Evolutionary conservation across 2,888 invertebrate genomes (phyloP).

Genomic region (Netelia fuscicornis): DNA sequence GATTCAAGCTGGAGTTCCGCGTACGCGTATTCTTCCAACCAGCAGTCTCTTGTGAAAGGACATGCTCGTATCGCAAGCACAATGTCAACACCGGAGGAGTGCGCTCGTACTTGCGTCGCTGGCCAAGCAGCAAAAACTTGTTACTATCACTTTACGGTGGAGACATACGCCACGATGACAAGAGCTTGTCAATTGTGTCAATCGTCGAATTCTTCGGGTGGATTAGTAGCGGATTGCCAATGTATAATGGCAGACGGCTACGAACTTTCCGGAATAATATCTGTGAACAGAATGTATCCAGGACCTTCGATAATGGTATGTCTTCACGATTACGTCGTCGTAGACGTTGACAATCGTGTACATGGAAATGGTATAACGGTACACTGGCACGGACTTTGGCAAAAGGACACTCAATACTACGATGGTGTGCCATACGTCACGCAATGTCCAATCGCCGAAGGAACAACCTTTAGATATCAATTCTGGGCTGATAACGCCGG

Average conservation of each 20-base stretch:
- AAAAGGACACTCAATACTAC: conserved; percentile 92
- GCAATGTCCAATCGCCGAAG: conserved; percentile 94
- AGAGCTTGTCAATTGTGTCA: conserved; percentile 92
- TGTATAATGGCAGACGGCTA: conserved; percentile 95
- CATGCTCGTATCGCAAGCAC: no score
- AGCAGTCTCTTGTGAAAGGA: no score
- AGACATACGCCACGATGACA: conserved; percentile 70
- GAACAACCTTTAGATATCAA: conserved; percentile 87
- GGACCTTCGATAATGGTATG: conserved; percentile 95
- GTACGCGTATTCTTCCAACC: no score
- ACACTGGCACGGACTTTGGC: conserved; percentile 96
- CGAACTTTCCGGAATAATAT: conserved; percentile 92
- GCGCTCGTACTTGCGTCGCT: conserved; percentile 76
- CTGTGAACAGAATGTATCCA: conserved; percentile 93
- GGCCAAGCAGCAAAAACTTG: conserved; percentile 74
- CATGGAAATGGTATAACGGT: conserved; percentile 94
- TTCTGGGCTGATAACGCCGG: conserved; percentile 62
- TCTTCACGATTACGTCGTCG: conserved; percentile 93
- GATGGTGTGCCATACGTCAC: conserved; percentile 95
- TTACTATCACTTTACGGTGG: conserved; percentile 75
- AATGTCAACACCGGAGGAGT: conserved; percentile 69
- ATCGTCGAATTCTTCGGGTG: conserved; percentile 91
- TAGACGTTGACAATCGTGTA: conserved; percentile 94
- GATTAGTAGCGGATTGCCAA: conserved; percentile 92
- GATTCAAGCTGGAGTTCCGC: not conserved